Percentiles rank a stretch among this genome's conserved stretches.
Conservation (phyloP, 2,888 invertebrate species). For the Phrixothrix hirtus region DNA sequence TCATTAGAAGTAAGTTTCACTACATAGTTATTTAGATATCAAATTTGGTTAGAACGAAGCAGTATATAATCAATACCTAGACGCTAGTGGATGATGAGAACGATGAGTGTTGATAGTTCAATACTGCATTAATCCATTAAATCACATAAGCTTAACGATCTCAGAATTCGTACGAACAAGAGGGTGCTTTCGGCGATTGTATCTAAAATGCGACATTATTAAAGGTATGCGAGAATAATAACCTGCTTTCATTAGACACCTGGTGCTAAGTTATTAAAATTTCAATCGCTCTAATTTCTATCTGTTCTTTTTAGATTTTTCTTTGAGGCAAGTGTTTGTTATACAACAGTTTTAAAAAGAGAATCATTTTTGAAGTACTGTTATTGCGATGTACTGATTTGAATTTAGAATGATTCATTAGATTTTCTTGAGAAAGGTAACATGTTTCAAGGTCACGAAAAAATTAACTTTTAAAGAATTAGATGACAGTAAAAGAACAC, state of each 20-base stretch:
- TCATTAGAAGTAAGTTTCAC: slow-evolving; percentile 1
- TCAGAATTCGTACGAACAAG: slow-evolving; percentile 47
- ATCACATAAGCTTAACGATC: slow-evolving; percentile 54
- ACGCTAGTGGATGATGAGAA: slow-evolving; percentile 51
- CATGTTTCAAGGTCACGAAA: background rate
- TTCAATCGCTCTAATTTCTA: slow-evolving; percentile 8
- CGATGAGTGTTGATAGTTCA: slow-evolving; percentile 55
- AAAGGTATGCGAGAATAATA: slow-evolving; percentile 16
- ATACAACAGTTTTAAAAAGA: no score
- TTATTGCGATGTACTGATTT: no score
- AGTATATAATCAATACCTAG: slow-evolving; percentile 47
- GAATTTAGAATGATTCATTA: no score
- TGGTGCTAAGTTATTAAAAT: slow-evolving; percentile 26
- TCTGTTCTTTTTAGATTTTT: no score
- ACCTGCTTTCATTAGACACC: slow-evolving; percentile 24
- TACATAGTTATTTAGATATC: no score
- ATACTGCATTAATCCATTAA: slow-evolving; percentile 58
- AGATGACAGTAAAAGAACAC: slow-evolving; percentile 5
- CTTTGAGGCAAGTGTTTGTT: no score
- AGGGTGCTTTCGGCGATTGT: slow-evolving; percentile 35
- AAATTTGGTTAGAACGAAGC: slow-evolving; percentile 40
- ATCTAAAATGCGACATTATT: slow-evolving; percentile 18
- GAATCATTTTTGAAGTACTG: no score
- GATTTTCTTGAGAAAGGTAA: no score
- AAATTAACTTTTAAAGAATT: slow-evolving; percentile 9